Percentiles rank a stretch among this genome's conserved stretches.
These are phyloP conservation scores for Scaptomyza graminum DNA, from an alignment of 1,140 invertebrate species.

Conservation along the genomic window DNA sequence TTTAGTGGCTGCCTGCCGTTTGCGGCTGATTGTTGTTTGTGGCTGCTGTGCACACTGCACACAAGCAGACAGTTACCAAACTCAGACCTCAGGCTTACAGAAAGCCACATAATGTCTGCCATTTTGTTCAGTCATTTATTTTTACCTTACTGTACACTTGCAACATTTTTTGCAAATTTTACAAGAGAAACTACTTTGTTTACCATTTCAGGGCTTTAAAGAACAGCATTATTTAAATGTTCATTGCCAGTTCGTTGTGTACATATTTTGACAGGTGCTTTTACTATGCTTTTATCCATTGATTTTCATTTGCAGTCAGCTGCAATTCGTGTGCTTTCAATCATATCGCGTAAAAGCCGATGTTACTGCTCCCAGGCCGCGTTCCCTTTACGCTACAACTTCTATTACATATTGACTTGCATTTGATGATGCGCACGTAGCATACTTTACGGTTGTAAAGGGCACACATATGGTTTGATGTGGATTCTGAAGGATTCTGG, in stretches of 20 bases:
- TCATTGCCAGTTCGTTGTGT: slow-evolving; percentile 1
- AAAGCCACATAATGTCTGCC: slow-evolving; percentile 14
- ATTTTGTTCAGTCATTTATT: slow-evolving; percentile 14
- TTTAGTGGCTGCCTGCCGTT: slow-evolving; percentile 10
- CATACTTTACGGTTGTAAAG: slow-evolving; percentile 66
- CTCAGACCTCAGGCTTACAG: neutral
- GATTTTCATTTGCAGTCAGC: slow-evolving; percentile 44
- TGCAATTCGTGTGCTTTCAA: slow-evolving; percentile 36
- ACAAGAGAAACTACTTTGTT: neutral
- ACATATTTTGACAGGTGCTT: slow-evolving; percentile 5
- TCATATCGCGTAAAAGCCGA: slow-evolving; percentile 40
- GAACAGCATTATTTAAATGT: slow-evolving; percentile 6
- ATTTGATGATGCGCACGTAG: slow-evolving; percentile 68
- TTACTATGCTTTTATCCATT: slow-evolving; percentile 21
- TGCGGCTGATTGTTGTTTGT: slow-evolving; percentile 21
- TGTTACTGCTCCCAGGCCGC: slow-evolving; percentile 12
- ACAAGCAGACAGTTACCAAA: slow-evolving; percentile 4
- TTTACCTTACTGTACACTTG: slow-evolving; percentile 6
- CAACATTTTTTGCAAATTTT: slow-evolving; percentile 11
- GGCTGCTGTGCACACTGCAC: slow-evolving; percentile 10
- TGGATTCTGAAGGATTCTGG: slow-evolving; percentile 41
- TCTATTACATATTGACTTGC: slow-evolving; percentile 55
- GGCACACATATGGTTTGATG: slow-evolving; percentile 52
- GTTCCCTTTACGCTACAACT: no score
- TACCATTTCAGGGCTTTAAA: neutral